These are phyloP conservation scores for Atta colombica DNA, from an alignment of 1,140 invertebrate genomes.

Conservation along the genomic window DNA sequence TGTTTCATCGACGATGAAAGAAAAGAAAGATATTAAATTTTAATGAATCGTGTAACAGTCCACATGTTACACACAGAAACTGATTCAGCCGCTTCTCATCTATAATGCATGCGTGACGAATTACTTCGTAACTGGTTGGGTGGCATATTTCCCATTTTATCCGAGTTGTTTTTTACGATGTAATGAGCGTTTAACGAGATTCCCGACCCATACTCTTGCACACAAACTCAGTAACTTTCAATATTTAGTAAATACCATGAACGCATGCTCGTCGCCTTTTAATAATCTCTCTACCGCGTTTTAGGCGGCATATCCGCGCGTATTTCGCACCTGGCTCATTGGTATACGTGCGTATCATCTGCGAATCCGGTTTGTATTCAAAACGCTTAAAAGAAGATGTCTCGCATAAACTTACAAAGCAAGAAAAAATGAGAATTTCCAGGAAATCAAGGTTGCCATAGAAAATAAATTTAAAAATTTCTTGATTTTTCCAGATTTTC, in stretches of 20 bases:
- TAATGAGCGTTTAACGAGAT: conserved; percentile 42
- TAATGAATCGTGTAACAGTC: conserved; percentile 11
- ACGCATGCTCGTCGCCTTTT: conserved; percentile 25
- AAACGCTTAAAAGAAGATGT: conserved; percentile 46
- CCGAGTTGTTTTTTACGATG: conserved; percentile 14
- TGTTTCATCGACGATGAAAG: not conserved
- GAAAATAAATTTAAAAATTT: too few species aligned
- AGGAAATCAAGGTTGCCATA: not conserved
- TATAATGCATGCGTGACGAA: conserved; percentile 22
- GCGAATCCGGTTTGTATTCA: conserved; percentile 68
- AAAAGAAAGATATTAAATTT: not conserved
- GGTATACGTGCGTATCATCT: conserved; percentile 53
- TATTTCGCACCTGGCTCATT: conserved; percentile 37
- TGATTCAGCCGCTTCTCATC: not conserved
- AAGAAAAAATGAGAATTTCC: conserved; percentile 53
- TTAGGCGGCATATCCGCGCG: too few species aligned
- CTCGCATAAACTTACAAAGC: conserved; percentile 40
- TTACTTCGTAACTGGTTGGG: not conserved
- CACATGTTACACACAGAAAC: not conserved
- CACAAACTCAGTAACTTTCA: conserved; percentile 28
- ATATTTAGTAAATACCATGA: conserved; percentile 37
- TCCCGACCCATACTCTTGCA: not conserved
- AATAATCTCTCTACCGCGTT: conserved; percentile 24
- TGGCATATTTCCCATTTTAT: not conserved
- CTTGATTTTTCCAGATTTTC: too few species aligned